These are phyloP conservation scores for Scatophagus argus DNA, from an alignment of 2,113 vertebrate species.

Conservation along the genomic window DNA sequence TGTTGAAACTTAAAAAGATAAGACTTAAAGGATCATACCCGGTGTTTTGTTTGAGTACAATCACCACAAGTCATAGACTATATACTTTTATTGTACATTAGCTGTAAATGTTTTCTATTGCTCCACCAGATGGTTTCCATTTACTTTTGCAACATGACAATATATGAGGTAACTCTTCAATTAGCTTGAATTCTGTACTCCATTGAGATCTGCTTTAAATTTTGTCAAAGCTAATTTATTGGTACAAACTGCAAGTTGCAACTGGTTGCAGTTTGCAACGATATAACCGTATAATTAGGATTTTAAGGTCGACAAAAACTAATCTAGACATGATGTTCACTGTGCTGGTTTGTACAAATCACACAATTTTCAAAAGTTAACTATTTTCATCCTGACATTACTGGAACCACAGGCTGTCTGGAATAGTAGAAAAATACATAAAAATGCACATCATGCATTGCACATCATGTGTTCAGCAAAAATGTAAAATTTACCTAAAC, in stretches of 20 bases:
- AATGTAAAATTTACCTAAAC: no score
- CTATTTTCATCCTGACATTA: background rate
- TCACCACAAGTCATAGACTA: background rate
- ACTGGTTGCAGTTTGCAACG: no score
- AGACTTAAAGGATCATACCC: background rate
- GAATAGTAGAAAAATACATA: background rate
- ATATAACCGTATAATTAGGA: background rate
- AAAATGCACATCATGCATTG: no score
- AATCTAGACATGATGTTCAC: background rate
- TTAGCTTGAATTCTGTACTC: background rate
- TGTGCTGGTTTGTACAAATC: background rate
- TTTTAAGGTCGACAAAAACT: background rate
- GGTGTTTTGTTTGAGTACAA: background rate
- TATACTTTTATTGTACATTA: background rate
- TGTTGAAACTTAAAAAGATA: background rate
- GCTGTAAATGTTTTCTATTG: background rate
- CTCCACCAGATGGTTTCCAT: background rate
- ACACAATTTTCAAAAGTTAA: background rate
- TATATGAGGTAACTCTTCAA: background rate
- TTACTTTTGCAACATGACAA: background rate
- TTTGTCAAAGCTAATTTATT: no score
- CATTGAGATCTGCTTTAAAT: no score
- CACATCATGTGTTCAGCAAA: no score
- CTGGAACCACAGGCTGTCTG: no score
- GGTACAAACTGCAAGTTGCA: no score